Evolutionary conservation across 2,113 vertebrate species (phyloP), one percentile per base, ranked within the genome.

Genomic region (Rallus limicola): DNA sequence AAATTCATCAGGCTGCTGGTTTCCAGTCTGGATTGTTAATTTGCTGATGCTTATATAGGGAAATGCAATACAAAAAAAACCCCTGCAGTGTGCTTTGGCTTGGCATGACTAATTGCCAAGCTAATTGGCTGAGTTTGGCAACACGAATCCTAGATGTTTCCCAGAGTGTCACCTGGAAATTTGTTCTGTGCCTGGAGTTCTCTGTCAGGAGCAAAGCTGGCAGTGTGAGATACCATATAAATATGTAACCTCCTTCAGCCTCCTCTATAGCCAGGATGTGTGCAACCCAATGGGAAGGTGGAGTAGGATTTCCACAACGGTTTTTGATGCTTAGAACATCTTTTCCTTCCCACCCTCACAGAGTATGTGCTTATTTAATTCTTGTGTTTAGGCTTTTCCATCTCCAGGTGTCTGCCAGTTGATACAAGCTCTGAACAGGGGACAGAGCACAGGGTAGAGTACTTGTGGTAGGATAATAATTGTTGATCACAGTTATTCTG

Each of bases 161-260:
- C 26, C 17, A 8, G 36, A 28, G 8, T 9, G 38, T 55, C 14
- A 38, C 65, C 40, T 72, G 70, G 23, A 28, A 63, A n/a, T 59
- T 13, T 34, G 28, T 40, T 53, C 2, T 1, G 1, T 71, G 78
- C 46, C 36, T 63, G 46, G 44, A 18, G 17, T 36, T 48, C 50
- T 74, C 11, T 0, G 0, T 15, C n/a, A 56, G 0, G 1, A 38
- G 1, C 15, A 15, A 24, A 52, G 42, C 28, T 67, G 56, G 44
- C 64, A 74, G 50, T 40, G 29, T 52, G 50, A 42, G 53, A 5
- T 33, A 33, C 33, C 44, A 6, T 21, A 14, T 33, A 29, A 53
- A 16, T 25, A 17, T 3, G 13, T 21, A 63, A 26, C 29, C 62
- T 46, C 29, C 52, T 69, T 34, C 55, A 38, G 48, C 26, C 28